Base-by-base conservation (phyloP, 2,888 invertebrate species). In the Unio pictorum region DNA sequence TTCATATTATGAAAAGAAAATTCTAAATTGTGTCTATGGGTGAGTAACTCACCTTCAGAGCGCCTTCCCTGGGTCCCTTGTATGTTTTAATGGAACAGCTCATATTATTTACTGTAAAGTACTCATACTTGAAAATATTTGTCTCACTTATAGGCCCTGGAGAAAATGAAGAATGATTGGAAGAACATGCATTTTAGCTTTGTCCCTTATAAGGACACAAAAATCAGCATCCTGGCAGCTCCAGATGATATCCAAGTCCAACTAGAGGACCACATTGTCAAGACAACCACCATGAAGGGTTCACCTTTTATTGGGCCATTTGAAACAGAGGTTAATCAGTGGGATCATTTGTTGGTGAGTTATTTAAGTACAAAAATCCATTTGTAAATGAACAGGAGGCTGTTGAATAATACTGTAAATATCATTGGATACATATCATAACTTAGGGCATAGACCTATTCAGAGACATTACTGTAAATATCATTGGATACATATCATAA, bases 211-310 rank as follows among this genome's bases (percentile, higher is more conserved):
- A 89, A 89, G 69, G 87, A 87, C 76, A 87, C 87, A 7, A 86
- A 82, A 1, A 76, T 89, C 58, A 84, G 82, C 66, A 88, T 90
- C 55, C 77, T 90, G 68, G 80, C 87, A 7, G 84, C 89, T 15
- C 86, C 89, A 66, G 90, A 90, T 76, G 89, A 89, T 74, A 83
- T 90, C 54, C 89, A 89, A 79, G 88, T 88, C 26, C 73, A 89
- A 23, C 77, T 90, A 28, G 90, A 90, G 55, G 90, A 90, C 69
- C 90, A 90, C 74, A 87, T 88, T 64, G 89, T 90, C 61, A 89
- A 89, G 79, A 89, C 89, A 55, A 87, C 88, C 70, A 89, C 89
- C 7, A 89, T 90, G 89, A 89, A 89, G 73, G 88, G 88, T 30
- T 90, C 90, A 11, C 88, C 89, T 28, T 89, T 89, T 80, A 87